These are phyloP conservation scores for Mycogona germanica DNA, from an alignment of 2,888 invertebrate genomes.

Conservation along the genomic window DNA sequence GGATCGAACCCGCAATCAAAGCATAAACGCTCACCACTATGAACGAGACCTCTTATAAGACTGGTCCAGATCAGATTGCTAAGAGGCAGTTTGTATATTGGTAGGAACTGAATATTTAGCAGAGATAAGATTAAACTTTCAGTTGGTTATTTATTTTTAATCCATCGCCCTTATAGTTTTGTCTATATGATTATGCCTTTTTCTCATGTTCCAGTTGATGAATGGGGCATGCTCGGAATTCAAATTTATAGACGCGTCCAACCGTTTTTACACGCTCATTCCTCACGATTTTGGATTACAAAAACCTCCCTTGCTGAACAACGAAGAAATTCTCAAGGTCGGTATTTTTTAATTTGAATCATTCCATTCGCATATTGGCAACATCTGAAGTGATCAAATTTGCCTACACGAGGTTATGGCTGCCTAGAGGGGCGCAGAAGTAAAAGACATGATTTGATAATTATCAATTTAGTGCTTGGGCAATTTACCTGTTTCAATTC, in stretches of 20 bases:
- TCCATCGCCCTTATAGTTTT: neutral
- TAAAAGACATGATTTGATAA: too few relatives aligned
- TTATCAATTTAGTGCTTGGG: too few relatives aligned
- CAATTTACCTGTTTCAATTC: too few relatives aligned
- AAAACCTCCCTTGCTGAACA: conserved; percentile 67
- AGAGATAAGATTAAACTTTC: neutral
- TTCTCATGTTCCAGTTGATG: conserved; percentile 26
- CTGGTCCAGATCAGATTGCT: too few relatives aligned
- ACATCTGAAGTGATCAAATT: neutral
- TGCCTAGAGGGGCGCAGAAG: too few relatives aligned
- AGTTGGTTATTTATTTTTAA: neutral
- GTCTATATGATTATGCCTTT: neutral
- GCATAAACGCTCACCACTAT: too few relatives aligned
- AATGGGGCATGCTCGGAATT: conserved; percentile 30
- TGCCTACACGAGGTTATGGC: too few relatives aligned
- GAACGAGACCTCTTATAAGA: too few relatives aligned
- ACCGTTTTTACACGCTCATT: conserved; percentile 87
- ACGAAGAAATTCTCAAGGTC: conserved; percentile 52
- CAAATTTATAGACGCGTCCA: conserved; percentile 70
- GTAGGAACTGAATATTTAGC: too few relatives aligned
- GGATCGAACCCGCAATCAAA: too few relatives aligned
- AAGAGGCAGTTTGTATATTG: too few relatives aligned
- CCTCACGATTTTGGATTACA: conserved; percentile 88
- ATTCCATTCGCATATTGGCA: neutral
- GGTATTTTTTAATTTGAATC: neutral